phyloP scores from a whole-genome alignment of 2,888 invertebrate species.

The Abscondita cerata region DNA sequence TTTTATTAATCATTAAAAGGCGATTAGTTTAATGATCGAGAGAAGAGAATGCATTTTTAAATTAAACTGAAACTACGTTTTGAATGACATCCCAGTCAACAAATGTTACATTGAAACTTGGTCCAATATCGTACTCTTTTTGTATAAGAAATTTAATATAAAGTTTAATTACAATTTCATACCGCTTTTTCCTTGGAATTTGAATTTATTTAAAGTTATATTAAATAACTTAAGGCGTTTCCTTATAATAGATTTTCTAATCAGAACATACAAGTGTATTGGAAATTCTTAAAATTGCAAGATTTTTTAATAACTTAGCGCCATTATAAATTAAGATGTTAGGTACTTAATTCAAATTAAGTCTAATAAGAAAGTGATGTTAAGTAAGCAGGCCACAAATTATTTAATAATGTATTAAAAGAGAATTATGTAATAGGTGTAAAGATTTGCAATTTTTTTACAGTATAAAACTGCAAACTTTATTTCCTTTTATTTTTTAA shows the following conservation, averaged over 20 bases:
- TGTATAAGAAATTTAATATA: slow-evolving; percentile 19
- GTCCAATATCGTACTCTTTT: slow-evolving; percentile 11
- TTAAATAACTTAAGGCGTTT: slow-evolving; percentile 19
- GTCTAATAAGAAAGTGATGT: too few relatives aligned
- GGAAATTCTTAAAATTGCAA: not conserved
- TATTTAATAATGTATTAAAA: too few relatives aligned
- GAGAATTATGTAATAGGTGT: too few relatives aligned
- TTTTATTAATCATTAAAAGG: too few relatives aligned
- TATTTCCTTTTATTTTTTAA: too few relatives aligned
- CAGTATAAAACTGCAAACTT: too few relatives aligned
- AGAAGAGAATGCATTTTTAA: not conserved
- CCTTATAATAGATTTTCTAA: slow-evolving; percentile 4
- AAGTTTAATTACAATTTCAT: slow-evolving; percentile 22
- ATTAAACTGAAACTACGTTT: not conserved
- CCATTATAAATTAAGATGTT: too few relatives aligned
- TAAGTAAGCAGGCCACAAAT: too few relatives aligned
- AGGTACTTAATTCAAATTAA: too few relatives aligned
- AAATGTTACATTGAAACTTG: slow-evolving; percentile 12
- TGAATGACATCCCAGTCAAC: not conserved
- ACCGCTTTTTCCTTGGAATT: slow-evolving; percentile 4
- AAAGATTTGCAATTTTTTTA: too few relatives aligned
- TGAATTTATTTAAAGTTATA: slow-evolving; percentile 16
- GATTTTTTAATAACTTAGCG: slow-evolving; percentile 1
- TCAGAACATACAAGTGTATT: slow-evolving; percentile 1
- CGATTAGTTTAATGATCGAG: too few relatives aligned